Conservation (phyloP, 1,140 invertebrate species). For the Solenopsis invicta region DNA sequence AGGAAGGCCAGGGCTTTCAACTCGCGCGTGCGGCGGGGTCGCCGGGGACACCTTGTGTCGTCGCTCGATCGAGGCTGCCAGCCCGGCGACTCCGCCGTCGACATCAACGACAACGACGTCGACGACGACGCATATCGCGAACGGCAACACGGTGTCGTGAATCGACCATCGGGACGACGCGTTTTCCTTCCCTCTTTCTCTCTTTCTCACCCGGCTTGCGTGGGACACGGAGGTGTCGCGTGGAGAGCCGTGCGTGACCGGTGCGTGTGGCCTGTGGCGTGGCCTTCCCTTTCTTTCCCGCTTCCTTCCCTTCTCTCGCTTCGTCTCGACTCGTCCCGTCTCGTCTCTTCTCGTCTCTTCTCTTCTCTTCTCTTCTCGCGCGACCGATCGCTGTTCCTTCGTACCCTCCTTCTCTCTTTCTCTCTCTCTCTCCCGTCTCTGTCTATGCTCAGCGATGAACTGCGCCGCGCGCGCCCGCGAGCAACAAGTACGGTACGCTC, state of each 20-base stretch:
- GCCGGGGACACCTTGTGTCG: constrained; percentile 30
- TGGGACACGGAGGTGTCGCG: constrained; percentile 61
- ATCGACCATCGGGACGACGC: too few species aligned
- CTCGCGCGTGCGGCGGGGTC: not conserved
- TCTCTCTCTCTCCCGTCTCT: not conserved
- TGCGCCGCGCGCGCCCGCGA: constrained; percentile 54
- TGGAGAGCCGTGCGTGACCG: constrained; percentile 39
- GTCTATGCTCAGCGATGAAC: not conserved
- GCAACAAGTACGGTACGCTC: constrained; percentile 70
- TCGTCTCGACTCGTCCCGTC: too few species aligned
- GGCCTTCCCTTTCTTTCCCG: constrained; percentile 50
- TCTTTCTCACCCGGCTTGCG: constrained; percentile 64
- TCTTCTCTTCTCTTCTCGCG: not conserved
- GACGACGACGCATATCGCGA: not conserved
- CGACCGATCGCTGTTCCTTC: constrained; percentile 25
- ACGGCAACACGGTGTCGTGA: too few species aligned
- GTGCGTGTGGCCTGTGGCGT: not conserved
- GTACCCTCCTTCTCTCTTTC: constrained; percentile 37
- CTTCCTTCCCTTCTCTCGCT: constrained; percentile 27
- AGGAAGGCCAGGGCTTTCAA: constrained; percentile 53
- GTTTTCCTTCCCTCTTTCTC: not conserved
- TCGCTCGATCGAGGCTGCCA: constrained; percentile 29
- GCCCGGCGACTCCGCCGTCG: not conserved
- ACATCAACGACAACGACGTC: not conserved
- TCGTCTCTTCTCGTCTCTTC: not conserved